Conservation (phyloP, 1,140 invertebrate genomes). For the Drosophila littoralis region DNA sequence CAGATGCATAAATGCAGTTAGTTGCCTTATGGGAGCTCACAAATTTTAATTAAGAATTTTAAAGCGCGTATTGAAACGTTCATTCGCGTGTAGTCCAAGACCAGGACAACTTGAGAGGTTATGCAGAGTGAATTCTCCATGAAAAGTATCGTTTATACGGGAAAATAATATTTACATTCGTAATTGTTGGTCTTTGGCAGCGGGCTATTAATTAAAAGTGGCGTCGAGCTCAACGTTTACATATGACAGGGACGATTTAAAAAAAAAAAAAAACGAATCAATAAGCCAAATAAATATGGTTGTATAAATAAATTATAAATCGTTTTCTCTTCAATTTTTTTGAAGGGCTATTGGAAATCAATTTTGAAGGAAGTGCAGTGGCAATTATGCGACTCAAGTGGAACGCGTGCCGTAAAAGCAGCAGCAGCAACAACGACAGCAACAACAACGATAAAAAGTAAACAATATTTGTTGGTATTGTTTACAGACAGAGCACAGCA, state of each 20-base stretch:
- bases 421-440: conserved; percentile 3
- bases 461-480: conserved; percentile 31
- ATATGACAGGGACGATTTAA: background rate
- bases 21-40: conserved; percentile 8
- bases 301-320: conserved; percentile 48
- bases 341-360: conserved; percentile 25
- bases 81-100: background rate
- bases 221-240: background rate
- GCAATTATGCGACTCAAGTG: conserved; percentile 61
- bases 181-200: background rate
- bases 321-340: conserved; percentile 11
- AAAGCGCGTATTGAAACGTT: background rate
- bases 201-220: conserved; percentile 12
- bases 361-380: conserved; percentile 20
- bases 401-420: conserved; percentile 32
- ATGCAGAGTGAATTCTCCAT: background rate
- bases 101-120: background rate
- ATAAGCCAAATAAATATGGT: conserved; percentile 33
- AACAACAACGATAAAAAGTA: conserved; percentile 20
- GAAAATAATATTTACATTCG: conserved; percentile 13
- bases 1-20: conserved; percentile 27
- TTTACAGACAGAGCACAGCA: conserved; percentile 33
- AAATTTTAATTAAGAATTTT: conserved; percentile 18
- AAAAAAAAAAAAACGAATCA: conserved; percentile 2
- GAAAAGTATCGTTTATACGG: background rate